These are phyloP conservation scores for Pollenia angustigena DNA, from an alignment of 2,888 invertebrate genomes.

Conservation along the genomic window DNA sequence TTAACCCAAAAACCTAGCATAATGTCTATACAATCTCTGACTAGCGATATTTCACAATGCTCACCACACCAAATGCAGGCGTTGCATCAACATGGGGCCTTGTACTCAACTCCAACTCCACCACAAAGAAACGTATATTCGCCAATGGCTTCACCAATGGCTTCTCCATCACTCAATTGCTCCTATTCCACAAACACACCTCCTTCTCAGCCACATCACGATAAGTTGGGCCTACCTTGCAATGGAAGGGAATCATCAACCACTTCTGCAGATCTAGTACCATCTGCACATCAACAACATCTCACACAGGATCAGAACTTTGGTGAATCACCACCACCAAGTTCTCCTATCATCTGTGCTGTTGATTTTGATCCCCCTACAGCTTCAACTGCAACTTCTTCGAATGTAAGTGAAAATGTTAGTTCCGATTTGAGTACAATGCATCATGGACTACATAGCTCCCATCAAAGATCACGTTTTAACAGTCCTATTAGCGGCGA, in stretches of 20 bases:
- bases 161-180: slow-evolving; percentile 81
- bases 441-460: slow-evolving; percentile 65
- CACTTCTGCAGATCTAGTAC: slow-evolving; percentile 19
- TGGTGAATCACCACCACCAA: slow-evolving; percentile 79
- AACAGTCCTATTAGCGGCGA: slow-evolving; percentile 66
- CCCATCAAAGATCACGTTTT: slow-evolving; percentile 70
- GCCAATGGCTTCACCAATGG: slow-evolving; percentile 80
- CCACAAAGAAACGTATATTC: slow-evolving; percentile 74
- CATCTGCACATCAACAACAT: slow-evolving; percentile 36
- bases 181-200: slow-evolving; percentile 74
- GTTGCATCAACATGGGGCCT: slow-evolving; percentile 76
- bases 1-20: slow-evolving; percentile 83
- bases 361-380: slow-evolving; percentile 78
- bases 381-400: slow-evolving; percentile 16
- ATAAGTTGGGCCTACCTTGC: slow-evolving; percentile 49
- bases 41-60: slow-evolving; percentile 65
- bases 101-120: slow-evolving; percentile 78
- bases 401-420: slow-evolving; percentile 34
- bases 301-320: slow-evolving; percentile 72
- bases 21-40: slow-evolving; percentile 76
- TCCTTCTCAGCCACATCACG: slow-evolving; percentile 57
- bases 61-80: slow-evolving; percentile 77
- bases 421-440: slow-evolving; percentile 50
- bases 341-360: slow-evolving; percentile 78
- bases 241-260: slow-evolving; percentile 38